Conservation (phyloP, 2,797 vertebrate species). For the Pogoniulus pusillus region DNA sequence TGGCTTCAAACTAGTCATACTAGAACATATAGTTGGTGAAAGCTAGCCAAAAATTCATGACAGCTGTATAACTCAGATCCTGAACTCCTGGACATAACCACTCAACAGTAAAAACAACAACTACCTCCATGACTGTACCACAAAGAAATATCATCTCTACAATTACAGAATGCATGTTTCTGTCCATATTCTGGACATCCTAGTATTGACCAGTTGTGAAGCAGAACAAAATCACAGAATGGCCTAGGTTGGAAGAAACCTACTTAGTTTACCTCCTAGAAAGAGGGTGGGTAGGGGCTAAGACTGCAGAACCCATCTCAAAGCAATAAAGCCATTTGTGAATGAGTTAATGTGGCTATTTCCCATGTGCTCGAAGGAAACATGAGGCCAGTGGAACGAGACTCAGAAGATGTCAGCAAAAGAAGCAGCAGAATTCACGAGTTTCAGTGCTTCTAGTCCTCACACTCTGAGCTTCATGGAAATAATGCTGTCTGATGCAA, state of each 20-base stretch:
- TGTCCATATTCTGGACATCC: neutral
- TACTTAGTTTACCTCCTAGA: neutral
- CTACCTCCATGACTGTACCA: neutral
- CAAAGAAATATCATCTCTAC: neutral
- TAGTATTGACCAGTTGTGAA: neutral
- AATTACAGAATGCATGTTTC: neutral
- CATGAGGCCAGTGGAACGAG: neutral
- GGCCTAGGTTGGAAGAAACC: too few relatives aligned
- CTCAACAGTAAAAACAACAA: neutral
- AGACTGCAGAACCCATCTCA: neutral
- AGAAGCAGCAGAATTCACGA: neutral
- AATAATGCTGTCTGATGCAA: neutral
- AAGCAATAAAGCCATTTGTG: neutral
- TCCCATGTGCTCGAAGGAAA: neutral
- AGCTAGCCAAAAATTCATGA: neutral
- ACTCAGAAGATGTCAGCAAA: neutral
- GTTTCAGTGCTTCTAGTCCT: neutral
- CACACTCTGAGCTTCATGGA: neutral
- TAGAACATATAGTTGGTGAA: neutral
- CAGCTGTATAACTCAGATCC: neutral
- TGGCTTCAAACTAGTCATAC: neutral
- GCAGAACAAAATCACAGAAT: too few relatives aligned
- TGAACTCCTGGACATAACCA: neutral
- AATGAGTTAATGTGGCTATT: neutral
- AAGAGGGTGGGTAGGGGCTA: neutral